phyloP scores from a whole-genome alignment of 2,797 vertebrate genomes.

The Gymnoscopelus braueri region DNA sequence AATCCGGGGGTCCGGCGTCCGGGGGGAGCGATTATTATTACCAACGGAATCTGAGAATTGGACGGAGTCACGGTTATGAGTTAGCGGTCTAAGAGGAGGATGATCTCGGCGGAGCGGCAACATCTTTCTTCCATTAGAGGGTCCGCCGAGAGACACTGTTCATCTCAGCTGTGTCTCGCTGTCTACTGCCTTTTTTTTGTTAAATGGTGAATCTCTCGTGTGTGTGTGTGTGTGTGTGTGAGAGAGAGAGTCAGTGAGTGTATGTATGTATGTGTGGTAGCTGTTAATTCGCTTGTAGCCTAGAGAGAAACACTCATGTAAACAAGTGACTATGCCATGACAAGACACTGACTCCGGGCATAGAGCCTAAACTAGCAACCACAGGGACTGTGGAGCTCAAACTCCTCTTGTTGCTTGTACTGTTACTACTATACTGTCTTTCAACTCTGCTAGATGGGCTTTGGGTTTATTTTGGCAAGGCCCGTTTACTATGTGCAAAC shows the following conservation, averaged over 20 bases:
- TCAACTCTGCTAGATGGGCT: no score
- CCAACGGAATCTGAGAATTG: conserved; percentile 40
- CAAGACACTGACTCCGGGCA: conserved; percentile 40
- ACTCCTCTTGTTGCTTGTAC: conserved; percentile 10
- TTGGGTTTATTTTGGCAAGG: no score
- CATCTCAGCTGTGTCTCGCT: conserved; percentile 49
- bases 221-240: conserved; percentile 11
- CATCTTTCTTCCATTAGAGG: conserved; percentile 76
- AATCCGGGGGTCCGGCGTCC: conserved; percentile 6
- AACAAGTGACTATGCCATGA: conserved; percentile 50
- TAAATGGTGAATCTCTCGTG: neutral
- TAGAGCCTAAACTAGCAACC: conserved; percentile 23
- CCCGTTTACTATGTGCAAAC: no score
- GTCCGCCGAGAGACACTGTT: conserved; percentile 56
- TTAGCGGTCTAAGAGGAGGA: conserved; percentile 52
- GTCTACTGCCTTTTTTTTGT: neutral
- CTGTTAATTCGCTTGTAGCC: conserved; percentile 48
- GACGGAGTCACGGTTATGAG: conserved; percentile 56
- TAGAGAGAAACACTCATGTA: conserved; percentile 50
- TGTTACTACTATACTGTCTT: conserved; percentile 6
- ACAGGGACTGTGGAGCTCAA: conserved; percentile 25
- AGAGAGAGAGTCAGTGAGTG: neutral
- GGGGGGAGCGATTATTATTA: conserved; percentile 31
- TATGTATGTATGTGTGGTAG: conserved; percentile 17
- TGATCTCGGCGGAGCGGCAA: conserved; percentile 52